Evolutionary conservation across 2,797 vertebrate species (phyloP).

Genomic region (Urosaurus nigricauda): DNA sequence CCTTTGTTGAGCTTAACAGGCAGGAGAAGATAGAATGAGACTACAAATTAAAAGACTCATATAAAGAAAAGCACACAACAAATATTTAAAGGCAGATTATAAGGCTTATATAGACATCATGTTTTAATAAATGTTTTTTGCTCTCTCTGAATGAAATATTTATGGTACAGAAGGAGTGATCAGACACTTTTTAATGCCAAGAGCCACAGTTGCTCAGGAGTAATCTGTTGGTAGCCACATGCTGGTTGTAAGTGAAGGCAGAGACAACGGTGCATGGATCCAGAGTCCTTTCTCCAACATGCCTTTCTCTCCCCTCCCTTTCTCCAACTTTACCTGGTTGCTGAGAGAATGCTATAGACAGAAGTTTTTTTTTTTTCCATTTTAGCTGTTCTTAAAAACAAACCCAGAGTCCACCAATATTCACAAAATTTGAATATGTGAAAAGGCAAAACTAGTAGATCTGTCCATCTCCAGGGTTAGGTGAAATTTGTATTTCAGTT

Average conservation of each 20-base stretch:
- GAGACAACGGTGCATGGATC: too few species aligned
- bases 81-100: constrained; percentile 22
- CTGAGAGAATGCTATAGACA: background rate
- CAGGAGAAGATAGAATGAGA: rapidly evolving
- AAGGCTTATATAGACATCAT: background rate
- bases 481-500: background rate
- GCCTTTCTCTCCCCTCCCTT: too few species aligned
- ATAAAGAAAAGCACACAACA: constrained; percentile 39
- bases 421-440: background rate
- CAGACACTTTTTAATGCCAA: too few species aligned
- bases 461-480: background rate
- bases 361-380: background rate
- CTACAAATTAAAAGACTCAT: constrained; percentile 26
- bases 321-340: too few species aligned
- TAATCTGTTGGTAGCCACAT: too few species aligned
- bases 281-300: too few species aligned
- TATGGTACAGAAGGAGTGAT: background rate
- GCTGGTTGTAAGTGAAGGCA: too few species aligned
- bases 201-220: too few species aligned
- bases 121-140: background rate
- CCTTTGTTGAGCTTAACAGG: constrained; percentile 2
- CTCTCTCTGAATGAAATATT: background rate
- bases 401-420: background rate
- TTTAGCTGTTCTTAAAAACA: background rate
- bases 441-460: background rate